phyloP scores from a whole-genome alignment of 2,797 vertebrate genomes.

The Channallabes apus region DNA sequence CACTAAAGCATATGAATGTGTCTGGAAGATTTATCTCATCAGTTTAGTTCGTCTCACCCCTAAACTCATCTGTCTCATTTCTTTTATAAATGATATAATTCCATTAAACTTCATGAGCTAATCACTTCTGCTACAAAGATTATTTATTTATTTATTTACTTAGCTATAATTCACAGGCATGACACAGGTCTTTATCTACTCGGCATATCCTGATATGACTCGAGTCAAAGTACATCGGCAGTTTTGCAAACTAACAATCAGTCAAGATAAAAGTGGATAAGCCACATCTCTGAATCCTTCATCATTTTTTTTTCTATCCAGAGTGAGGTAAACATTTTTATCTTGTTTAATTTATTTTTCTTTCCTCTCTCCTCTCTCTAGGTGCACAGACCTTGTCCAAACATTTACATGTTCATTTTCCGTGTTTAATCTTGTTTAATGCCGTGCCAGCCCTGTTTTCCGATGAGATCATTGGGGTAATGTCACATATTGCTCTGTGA shows the following conservation, averaged over 20 bases:
- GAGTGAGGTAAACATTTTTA: neutral
- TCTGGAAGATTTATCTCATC: constrained; percentile 51
- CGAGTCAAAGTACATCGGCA: neutral
- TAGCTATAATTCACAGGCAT: neutral
- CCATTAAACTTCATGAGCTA: constrained; percentile 26
- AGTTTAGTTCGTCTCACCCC: constrained; percentile 44
- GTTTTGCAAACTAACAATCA: neutral
- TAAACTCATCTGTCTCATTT: constrained; percentile 18
- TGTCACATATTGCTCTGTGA: constrained; percentile 26
- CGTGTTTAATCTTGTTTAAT: constrained; percentile 22
- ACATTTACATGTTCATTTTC: neutral
- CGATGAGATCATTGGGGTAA: constrained; percentile 17
- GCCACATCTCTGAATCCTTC: constrained; percentile 13
- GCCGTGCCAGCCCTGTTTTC: constrained; percentile 15
- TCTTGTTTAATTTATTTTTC: neutral
- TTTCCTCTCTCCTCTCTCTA: neutral
- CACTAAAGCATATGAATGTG: constrained; percentile 58
- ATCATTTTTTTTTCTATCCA: constrained; percentile 5
- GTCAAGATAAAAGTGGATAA: constrained; percentile 12
- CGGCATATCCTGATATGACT: neutral
- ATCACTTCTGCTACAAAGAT: neutral
- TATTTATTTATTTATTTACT: neutral
- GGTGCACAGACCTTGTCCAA: neutral
- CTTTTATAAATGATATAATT: constrained; percentile 33
- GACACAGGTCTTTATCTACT: neutral